A percentile compares a stretch with the other conserved stretches of the same genome.
phyloP scores from a whole-genome alignment of 2,113 vertebrate genomes.

The Sylvietta virens region DNA sequence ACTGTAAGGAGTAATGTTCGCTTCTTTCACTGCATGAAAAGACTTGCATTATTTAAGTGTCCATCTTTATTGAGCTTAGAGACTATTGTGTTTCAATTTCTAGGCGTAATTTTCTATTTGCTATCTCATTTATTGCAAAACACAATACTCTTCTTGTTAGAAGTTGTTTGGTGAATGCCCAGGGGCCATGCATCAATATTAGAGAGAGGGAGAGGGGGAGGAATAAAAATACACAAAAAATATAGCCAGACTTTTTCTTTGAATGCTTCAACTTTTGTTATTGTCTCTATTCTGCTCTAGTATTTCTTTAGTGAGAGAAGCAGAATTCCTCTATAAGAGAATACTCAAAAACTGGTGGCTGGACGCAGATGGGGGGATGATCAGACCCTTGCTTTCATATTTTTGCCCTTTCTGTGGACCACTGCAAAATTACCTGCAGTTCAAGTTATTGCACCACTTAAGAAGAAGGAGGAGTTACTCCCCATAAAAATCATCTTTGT shows the following conservation, averaged over 20 bases:
- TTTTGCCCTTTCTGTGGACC: neutral
- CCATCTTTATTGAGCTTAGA: neutral
- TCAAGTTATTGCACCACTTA: neutral
- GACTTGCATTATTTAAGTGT: neutral
- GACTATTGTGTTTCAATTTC: constrained; percentile 4
- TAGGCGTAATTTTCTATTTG: constrained; percentile 13
- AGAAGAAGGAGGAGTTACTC: neutral
- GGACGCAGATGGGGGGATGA: neutral
- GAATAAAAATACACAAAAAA: neutral
- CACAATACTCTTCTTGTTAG: neutral
- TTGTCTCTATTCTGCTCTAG: neutral
- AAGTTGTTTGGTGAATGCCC: neutral
- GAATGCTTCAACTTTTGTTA: neutral
- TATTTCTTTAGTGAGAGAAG: neutral
- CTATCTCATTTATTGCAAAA: constrained; percentile 16
- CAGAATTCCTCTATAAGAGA: neutral
- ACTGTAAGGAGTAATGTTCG: neutral
- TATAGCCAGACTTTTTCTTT: neutral
- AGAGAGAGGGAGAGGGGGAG: neutral
- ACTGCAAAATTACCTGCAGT: neutral
- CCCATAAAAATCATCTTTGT: neutral
- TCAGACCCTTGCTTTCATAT: neutral
- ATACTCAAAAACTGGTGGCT: neutral
- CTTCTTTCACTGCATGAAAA: neutral
- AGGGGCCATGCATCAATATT: neutral